phyloP scores from a whole-genome alignment of 2,888 invertebrate species.

The Eupithecia tripunctaria region DNA sequence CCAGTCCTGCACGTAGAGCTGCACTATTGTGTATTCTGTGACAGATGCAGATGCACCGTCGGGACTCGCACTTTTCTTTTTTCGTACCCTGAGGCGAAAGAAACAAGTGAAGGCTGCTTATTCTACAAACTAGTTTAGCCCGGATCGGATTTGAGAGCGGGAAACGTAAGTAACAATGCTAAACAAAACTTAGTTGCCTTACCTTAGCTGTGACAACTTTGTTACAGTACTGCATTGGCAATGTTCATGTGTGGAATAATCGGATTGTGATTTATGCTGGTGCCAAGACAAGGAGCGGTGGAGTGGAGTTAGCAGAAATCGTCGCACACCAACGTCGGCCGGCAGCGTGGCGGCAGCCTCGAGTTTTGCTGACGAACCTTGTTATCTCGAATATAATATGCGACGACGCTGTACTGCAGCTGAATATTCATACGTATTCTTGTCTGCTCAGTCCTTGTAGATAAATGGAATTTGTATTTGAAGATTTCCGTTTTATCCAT shows the following conservation, averaged over 20 bases:
- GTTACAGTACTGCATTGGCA: conserved; percentile 25
- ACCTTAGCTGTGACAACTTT: conserved; percentile 36
- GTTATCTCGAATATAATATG: conserved; percentile 75
- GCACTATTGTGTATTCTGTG: neutral
- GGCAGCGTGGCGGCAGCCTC: conserved; percentile 11
- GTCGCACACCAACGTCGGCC: conserved; percentile 51
- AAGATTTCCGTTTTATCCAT: conserved; percentile 39
- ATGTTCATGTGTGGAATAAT: conserved; percentile 38
- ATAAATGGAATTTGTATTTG: conserved; percentile 49
- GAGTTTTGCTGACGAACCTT: conserved; percentile 80
- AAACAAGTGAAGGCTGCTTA: conserved; percentile 75
- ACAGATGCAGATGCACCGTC: conserved; percentile 68
- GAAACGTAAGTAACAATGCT: conserved; percentile 59
- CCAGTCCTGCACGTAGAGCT: conserved; percentile 43
- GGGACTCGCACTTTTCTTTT: conserved; percentile 66
- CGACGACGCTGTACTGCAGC: conserved; percentile 62
- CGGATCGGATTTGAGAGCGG: conserved; percentile 70
- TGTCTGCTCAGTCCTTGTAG: conserved; percentile 47
- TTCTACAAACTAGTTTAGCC: conserved; percentile 77
- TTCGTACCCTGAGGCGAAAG: conserved; percentile 65
- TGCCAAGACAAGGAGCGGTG: conserved; percentile 61
- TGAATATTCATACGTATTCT: conserved; percentile 80
- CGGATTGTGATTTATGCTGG: conserved; percentile 49
- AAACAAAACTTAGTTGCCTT: conserved; percentile 47
- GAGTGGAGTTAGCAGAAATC: conserved; percentile 65